phyloP scores from a whole-genome alignment of 1,140 invertebrate genomes.

The Tyrophagus putrescentiae region DNA sequence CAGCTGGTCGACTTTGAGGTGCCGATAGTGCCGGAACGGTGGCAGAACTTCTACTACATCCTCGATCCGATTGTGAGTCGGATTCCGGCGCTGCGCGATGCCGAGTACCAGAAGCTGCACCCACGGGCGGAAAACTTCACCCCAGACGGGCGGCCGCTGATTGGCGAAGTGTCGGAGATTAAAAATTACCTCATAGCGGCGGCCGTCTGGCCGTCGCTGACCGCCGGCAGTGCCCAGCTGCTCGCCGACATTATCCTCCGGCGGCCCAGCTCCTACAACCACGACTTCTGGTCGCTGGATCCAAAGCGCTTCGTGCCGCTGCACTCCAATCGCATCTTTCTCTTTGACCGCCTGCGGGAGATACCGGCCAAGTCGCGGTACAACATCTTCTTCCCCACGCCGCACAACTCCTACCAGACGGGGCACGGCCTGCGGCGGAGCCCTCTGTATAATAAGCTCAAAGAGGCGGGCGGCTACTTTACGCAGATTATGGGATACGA shows the following conservation, averaged over 20 bases:
- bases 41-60: constrained; percentile 87
- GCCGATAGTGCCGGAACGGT: constrained; percentile 46
- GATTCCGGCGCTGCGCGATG: constrained; percentile 55
- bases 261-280: constrained; percentile 48
- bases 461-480: constrained; percentile 86
- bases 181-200: constrained; percentile 87
- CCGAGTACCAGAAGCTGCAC: constrained; percentile 54
- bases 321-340: constrained; percentile 88
- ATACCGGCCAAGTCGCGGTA: constrained; percentile 49
- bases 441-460: constrained; percentile 80
- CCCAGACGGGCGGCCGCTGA: constrained; percentile 46
- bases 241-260: constrained; percentile 76
- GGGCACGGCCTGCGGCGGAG: constrained; percentile 85
- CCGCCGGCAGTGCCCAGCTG: constrained; percentile 78
- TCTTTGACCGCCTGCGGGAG: constrained; percentile 80
- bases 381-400: constrained; percentile 21
- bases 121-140: constrained; percentile 87
- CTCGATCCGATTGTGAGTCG: constrained; percentile 67
- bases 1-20: constrained; percentile 27
- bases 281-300: constrained; percentile 79
- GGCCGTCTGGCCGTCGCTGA: constrained; percentile 75
- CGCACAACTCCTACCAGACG: constrained; percentile 63
- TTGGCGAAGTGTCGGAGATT: constrained; percentile 81
- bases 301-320: constrained; percentile 79
- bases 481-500: constrained; percentile 98